Evolutionary conservation across 1,140 invertebrate genomes (phyloP), one percentile per base, ranked within the genome.

Genomic region (Nasonia giraulti): DNA sequence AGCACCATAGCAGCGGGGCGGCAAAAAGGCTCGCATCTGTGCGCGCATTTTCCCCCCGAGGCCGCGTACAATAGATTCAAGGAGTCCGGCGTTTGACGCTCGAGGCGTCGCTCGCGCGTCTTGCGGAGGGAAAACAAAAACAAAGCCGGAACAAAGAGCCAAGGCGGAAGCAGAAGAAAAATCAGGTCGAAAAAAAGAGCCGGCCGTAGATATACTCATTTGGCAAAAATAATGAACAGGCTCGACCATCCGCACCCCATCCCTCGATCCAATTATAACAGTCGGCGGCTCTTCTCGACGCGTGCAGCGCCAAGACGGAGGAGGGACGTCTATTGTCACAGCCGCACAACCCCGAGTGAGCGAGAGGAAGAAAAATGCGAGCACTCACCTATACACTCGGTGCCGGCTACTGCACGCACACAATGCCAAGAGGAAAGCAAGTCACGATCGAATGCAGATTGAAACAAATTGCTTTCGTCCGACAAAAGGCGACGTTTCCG

Each of bases 181-280:
- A 66, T 50, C 77, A 14, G 75, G 33, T 40, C 44, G 44, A 77
- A 77, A 27, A 55, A 77, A 55, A 69, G 33, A 73, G 27, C n/a
- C 23, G 50, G 37, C 69, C 12, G 27, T 17, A 11, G 14, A 10
- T n/a, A 80, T 66, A 80, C 50, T 84, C 83, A 79, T 79, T 84
- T 84, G 44, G 76, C 7, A 84, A 47, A 80, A 71, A 84, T 84
- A 84, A 84, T 84, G 68, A 84, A 33, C 33, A 50, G 47, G 3
- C 23, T 17, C 8, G 2, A 2, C 17, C 12, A n/a, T 0, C 6
- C 55, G 2, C n/a, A n/a, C 17, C 55, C 20, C 20, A 27, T 62
- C 7, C 1, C 10, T 12, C 44, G 76, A 74, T 84, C 47, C 44
- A 74, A 74, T 84, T 80, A 84, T 73, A 84, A 80, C 69, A 50